These are phyloP conservation scores for Macaca mulatta DNA, from an alignment of 2,113 vertebrate genomes.

Conservation along the genomic window DNA sequence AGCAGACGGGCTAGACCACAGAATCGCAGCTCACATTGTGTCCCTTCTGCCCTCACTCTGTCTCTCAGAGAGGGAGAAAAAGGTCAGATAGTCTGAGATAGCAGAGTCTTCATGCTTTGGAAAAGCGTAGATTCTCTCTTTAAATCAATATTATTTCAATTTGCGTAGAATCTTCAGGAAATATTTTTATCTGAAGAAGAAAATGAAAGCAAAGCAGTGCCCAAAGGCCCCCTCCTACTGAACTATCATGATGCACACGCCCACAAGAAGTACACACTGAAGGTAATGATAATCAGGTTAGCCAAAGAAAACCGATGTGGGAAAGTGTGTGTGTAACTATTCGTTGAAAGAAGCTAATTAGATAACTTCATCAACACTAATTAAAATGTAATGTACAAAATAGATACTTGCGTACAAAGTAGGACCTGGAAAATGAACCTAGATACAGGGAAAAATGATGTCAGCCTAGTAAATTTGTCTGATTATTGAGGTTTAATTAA, in stretches of 20 bases:
- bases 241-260: conserved; percentile 87
- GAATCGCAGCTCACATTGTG: conserved; percentile 84
- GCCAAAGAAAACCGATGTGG: accelerated
- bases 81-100: conserved; percentile 80
- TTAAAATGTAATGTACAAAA: background rate
- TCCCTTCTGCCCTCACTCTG: conserved; percentile 86
- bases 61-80: conserved; percentile 82
- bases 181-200: conserved; percentile 75
- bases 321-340: background rate
- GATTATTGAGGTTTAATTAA: background rate
- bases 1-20: conserved; percentile 79
- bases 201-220: conserved; percentile 18
- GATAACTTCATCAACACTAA: background rate
- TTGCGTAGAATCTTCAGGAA: conserved; percentile 80
- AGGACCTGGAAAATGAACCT: background rate
- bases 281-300: conserved; percentile 76
- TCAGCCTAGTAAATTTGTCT: background rate
- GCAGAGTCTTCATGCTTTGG: background rate
- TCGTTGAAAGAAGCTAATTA: background rate
- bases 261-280: conserved; percentile 82
- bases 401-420: background rate
- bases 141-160: conserved; percentile 38
- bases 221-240: conserved; percentile 84
- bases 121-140: background rate
- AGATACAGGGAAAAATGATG: background rate